These are phyloP conservation scores for Orthosia cruda DNA, from an alignment of 2,888 invertebrate species.

Conservation along the genomic window DNA sequence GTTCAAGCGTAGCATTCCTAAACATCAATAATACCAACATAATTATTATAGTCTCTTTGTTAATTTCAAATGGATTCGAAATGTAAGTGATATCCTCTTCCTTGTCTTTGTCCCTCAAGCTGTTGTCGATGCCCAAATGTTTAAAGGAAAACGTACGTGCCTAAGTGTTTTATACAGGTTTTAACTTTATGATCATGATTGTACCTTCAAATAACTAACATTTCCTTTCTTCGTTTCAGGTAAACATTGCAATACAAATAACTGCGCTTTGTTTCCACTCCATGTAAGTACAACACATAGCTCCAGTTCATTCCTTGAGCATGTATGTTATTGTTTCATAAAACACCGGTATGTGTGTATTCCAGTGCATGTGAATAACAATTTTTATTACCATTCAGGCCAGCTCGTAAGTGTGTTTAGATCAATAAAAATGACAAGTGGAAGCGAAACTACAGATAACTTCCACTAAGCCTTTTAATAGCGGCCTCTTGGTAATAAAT, in stretches of 20 bases:
- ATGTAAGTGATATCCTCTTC: conserved; percentile 32
- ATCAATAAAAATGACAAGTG: conserved; percentile 79
- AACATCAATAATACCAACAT: not conserved
- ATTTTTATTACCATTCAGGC: conserved; percentile 56
- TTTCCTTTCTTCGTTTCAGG: conserved; percentile 60
- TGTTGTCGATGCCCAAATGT: conserved; percentile 38
- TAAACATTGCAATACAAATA: conserved; percentile 44
- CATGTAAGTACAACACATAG: conserved; percentile 51
- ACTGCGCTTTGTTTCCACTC: conserved; percentile 36
- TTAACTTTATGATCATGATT: conserved; percentile 36
- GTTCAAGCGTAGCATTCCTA: not conserved
- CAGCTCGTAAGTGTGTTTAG: conserved; percentile 67
- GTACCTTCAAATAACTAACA: conserved; percentile 32
- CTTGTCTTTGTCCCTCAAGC: conserved; percentile 30
- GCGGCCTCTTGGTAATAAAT: conserved; percentile 77
- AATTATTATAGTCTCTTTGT: conserved; percentile 18
- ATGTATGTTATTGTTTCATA: conserved; percentile 41
- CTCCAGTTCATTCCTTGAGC: conserved; percentile 1
- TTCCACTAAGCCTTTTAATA: conserved; percentile 78
- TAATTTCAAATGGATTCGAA: conserved; percentile 9
- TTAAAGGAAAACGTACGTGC: conserved; percentile 5
- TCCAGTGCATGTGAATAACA: conserved; percentile 48
- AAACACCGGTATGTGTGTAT: conserved; percentile 30
- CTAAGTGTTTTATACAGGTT: conserved; percentile 20
- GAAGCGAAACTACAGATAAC: conserved; percentile 73